These are phyloP conservation scores for Strix aluco DNA, from an alignment of 2,113 vertebrate genomes.

Conservation along the genomic window DNA sequence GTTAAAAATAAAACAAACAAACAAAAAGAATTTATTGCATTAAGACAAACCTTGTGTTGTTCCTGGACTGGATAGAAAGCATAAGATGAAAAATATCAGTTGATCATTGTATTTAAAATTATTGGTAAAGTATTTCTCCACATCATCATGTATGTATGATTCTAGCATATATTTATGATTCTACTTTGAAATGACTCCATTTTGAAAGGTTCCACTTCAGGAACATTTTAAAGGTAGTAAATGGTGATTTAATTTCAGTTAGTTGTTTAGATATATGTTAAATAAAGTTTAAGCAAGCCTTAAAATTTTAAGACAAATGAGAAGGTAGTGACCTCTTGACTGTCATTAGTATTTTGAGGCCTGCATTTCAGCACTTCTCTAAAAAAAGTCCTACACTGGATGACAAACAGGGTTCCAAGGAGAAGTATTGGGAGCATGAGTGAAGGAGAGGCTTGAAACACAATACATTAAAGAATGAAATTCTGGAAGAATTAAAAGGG, in stretches of 20 bases:
- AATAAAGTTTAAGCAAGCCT: neutral
- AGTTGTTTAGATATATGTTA: neutral
- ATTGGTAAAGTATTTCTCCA: neutral
- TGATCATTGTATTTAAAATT: neutral
- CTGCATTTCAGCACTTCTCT: neutral
- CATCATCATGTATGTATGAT: neutral
- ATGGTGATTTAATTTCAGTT: neutral
- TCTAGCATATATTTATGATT: neutral
- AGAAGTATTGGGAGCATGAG: neutral
- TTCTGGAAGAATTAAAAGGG: neutral
- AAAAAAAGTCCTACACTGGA: neutral
- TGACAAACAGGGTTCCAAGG: neutral
- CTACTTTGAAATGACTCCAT: neutral
- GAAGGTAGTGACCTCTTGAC: neutral
- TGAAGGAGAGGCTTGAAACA: neutral
- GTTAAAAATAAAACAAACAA: neutral
- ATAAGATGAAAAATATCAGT: neutral
- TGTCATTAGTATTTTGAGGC: neutral
- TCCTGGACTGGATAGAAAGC: neutral
- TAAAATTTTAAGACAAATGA: neutral
- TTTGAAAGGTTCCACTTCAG: neutral
- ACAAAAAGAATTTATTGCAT: neutral
- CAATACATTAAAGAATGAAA: neutral
- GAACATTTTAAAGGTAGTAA: neutral
- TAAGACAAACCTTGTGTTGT: neutral